Percentiles rank a stretch among this genome's conserved stretches.
Conservation (phyloP, 1,140 invertebrate genomes). For the Palaemon carinicauda region DNA sequence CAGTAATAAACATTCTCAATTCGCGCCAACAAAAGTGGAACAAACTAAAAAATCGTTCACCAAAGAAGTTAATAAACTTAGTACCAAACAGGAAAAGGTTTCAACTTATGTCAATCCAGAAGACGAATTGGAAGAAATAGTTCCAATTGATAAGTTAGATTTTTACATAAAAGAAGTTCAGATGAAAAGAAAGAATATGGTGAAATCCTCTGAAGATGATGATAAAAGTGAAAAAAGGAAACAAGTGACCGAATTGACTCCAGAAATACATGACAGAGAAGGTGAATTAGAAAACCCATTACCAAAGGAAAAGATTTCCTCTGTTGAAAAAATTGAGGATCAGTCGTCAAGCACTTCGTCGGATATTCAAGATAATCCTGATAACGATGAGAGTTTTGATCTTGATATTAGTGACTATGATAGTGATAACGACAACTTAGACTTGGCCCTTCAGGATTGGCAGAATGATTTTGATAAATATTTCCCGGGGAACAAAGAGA, state of each 20-base stretch:
- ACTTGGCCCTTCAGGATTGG: conserved; percentile 28
- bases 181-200: neutral
- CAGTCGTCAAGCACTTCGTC: neutral
- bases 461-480: conserved; percentile 27
- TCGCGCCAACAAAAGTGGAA: neutral
- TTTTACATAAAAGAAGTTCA: conserved; percentile 34
- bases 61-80: neutral
- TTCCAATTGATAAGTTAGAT: conserved; percentile 30
- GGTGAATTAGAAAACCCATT: neutral
- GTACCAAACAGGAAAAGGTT: neutral
- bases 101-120: neutral
- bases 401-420: conserved; percentile 42
- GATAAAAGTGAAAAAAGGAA: neutral
- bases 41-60: neutral
- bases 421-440: conserved; percentile 43
- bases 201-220: neutral
- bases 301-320: neutral
- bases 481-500: neutral
- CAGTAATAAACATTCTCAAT: neutral
- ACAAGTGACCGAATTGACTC: neutral
- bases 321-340: neutral
- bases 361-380: neutral
- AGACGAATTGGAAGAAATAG: conserved; percentile 34
- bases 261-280: neutral
- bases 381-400: conserved; percentile 35